Evolutionary conservation across 2,113 vertebrate genomes (phyloP).

Genomic region (Syngnathus typhle): DNA sequence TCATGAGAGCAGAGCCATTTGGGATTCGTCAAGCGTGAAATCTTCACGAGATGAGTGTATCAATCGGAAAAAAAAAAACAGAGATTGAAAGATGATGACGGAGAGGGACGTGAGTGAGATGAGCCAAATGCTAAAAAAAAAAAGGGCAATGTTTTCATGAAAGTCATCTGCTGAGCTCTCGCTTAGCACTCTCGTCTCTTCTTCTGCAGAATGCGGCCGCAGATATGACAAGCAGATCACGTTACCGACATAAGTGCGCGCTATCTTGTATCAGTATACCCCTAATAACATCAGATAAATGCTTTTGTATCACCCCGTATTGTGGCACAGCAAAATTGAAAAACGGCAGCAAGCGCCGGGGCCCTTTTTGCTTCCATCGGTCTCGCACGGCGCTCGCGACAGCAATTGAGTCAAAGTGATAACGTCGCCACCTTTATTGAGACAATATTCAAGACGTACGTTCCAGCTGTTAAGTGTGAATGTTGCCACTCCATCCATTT

Average conservation of each 20-base stretch:
- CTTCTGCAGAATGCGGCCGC: conserved; percentile 12
- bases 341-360: not conserved
- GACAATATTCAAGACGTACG: too few relatives aligned
- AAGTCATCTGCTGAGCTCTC: conserved; percentile 55
- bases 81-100: conserved; percentile 61
- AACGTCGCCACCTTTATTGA: too few relatives aligned
- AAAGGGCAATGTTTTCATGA: conserved; percentile 57
- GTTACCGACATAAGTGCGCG: conserved; percentile 14
- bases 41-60: conserved; percentile 74
- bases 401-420: too few relatives aligned
- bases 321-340: conserved; percentile 10
- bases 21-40: conserved; percentile 70
- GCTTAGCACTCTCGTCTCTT: not conserved
- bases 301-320: not conserved
- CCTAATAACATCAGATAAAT: conserved; percentile 16
- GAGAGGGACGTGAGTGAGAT: conserved; percentile 30
- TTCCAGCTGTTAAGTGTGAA: not conserved
- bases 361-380: conserved; percentile 1
- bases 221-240: conserved; percentile 35
- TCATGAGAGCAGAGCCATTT: conserved; percentile 72
- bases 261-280: conserved; percentile 34
- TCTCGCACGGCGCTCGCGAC: not conserved
- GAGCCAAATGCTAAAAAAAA: conserved; percentile 6
- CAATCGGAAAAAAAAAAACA: conserved; percentile 63
- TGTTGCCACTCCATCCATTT: conserved; percentile 29